Base-by-base conservation (phyloP, 2,797 vertebrate species). In the Rhynchonycteris naso region DNA sequence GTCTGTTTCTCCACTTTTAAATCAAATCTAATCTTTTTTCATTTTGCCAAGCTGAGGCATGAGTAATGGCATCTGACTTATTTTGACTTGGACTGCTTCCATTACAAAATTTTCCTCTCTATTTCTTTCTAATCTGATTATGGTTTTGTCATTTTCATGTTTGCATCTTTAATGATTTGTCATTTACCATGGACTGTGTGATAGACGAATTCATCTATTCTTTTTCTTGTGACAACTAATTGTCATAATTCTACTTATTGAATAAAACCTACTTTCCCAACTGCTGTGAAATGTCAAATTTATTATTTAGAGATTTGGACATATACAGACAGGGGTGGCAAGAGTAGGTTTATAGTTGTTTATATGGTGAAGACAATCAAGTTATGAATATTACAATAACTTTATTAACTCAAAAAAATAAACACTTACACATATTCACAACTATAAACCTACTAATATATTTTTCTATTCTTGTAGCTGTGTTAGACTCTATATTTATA, bases 1-100 rank as follows among this genome's bases (percentile, higher is more conserved):
- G 1, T 63, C 15, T 86, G 22, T 72, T 88, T 59, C 65, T 30
- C 72, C 58, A 72, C 28, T 88, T 82, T 66, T 69, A 87, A 83
- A 83, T 87, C n/a, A 94, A 79, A 15, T 59, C 33, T 93, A 66
- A 74, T 79, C 22, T 30, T 84, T 88, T 84, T 74, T 18, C 74
- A 88, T 72, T 91, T 96, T 90, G 16, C 9, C 35, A 95, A 84
- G 4, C 28, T 85, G 15, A 72, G 82, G 76, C 5, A 52, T 81
- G 26, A 86, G 61, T 33, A 61, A 38, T 79, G 18, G 4, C 35
- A 26, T 90, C 52, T 78, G 18, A 82, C 10, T 72, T 88, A 43
- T 75, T 86, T 72, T 91, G 56, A 76, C 35, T 50, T 82, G 6
- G 33, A 85, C 65, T 89, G 1, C 2, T 89, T 80, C 15, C 6